Percentiles rank a stretch among this genome's conserved stretches.
These are phyloP conservation scores for Gadus macrocephalus DNA, from an alignment of 2,113 vertebrate species.

Conservation along the genomic window DNA sequence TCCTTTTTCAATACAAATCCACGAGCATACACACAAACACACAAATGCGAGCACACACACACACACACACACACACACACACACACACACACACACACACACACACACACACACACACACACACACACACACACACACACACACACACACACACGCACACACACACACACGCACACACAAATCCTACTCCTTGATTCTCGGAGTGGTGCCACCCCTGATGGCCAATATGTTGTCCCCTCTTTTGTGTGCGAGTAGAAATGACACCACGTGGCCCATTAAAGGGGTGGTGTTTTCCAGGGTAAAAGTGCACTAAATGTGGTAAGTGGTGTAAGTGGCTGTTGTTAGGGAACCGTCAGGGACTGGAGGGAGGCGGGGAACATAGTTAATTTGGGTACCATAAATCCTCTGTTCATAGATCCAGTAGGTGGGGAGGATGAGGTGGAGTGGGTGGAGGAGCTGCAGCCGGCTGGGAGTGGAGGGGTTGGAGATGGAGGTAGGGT, in stretches of 20 bases:
- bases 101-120: neutral
- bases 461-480: too few relatives aligned
- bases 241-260: neutral
- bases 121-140: too few relatives aligned
- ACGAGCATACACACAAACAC: too few relatives aligned
- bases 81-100: neutral
- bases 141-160: too few relatives aligned
- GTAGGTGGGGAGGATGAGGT: neutral
- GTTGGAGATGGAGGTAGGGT: too few relatives aligned
- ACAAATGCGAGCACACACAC: too few relatives aligned
- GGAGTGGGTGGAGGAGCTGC: neutral
- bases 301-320: conserved; percentile 19
- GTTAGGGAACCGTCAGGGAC: neutral
- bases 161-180: neutral
- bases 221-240: conserved; percentile 9
- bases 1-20: too few relatives aligned
- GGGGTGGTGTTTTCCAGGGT: conserved; percentile 3
- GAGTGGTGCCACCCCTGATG: conserved; percentile 1
- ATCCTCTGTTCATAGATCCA: conserved; percentile 25
- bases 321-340: conserved; percentile 12
- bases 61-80: too few relatives aligned
- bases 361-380: conserved; percentile 9
- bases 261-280: neutral
- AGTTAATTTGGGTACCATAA: conserved; percentile 37
- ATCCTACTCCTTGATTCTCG: neutral